Base-by-base conservation (phyloP, 1,140 invertebrate genomes). In the Venustaconcha ellipsiformis region DNA sequence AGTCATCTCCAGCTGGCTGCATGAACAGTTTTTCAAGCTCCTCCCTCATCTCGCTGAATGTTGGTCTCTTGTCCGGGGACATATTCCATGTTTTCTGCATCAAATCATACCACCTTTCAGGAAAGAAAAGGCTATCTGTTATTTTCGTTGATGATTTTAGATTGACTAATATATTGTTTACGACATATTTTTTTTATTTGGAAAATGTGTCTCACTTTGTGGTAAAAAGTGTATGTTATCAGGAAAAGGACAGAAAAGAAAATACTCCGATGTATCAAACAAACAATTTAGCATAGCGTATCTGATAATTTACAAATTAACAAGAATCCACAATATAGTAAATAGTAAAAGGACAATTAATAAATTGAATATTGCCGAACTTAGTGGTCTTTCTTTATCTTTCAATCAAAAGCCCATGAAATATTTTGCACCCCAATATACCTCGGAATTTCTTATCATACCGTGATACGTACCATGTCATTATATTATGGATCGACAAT, bases 81-180 rank as follows among this genome's bases (percentile, higher is more conserved):
- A 70, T 57, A 14, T 59, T 20, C 76, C 76, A 78, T 20, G 71
- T 74, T 23, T 66, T 69, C 56, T 56, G 70, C 71, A 79, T 79
- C 4, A 78, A 13, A n/a, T 14, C 63, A n/a, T 65, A 65, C 18
- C 26, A 56, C 4, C 59, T 64, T 2, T 64, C 26, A 72, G 37
- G 48, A 23, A 30, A 17, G 18, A 67, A 30, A 55, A 37, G 48
- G 14, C 23, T n/a, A 30, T 30, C 18, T 48, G 20, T 23, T 37
- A 30, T 67, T 13, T 67, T 23, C 26, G 13, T 55, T 12, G 18
- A 30, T 26, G 23, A 23, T 2, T 30, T 67, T n/a, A 30, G 14
- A 30, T 1, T n/a, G 15, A 2, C 15, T 20, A 18, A 23, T 67
- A 48, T 67, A 26, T 30, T n/a, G 37, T 67, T 67, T 14, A n/a